phyloP scores from a whole-genome alignment of 2,888 invertebrate species.

The Cantharis nigra region DNA sequence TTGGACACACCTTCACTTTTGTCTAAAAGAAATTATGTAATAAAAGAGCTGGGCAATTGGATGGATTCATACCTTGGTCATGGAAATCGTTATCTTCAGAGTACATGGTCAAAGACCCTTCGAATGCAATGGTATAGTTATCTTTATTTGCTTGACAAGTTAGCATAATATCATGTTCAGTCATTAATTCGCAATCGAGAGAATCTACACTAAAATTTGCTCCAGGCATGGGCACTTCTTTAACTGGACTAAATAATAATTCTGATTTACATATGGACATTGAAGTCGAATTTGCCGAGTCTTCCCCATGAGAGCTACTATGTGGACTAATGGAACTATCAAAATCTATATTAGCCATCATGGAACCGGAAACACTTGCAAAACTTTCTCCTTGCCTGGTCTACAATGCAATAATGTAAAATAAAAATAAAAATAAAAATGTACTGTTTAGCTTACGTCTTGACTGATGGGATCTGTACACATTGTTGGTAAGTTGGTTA shows the following conservation, averaged over 20 bases:
- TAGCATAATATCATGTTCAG: slow-evolving; percentile 83
- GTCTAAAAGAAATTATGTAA: slow-evolving; percentile 34
- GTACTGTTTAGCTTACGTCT: slow-evolving; percentile 47
- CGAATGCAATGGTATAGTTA: slow-evolving; percentile 94
- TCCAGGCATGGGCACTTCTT: slow-evolving; percentile 74
- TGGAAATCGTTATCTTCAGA: slow-evolving; percentile 82
- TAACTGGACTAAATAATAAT: slow-evolving; percentile 86
- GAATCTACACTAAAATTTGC: slow-evolving; percentile 88
- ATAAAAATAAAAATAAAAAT: not conserved
- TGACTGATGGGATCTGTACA: slow-evolving; percentile 58
- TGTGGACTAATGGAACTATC: slow-evolving; percentile 76
- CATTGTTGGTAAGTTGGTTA: slow-evolving; percentile 77
- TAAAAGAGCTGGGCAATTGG: not conserved
- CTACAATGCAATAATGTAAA: not conserved
- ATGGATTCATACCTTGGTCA: slow-evolving; percentile 50
- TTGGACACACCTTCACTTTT: slow-evolving; percentile 45
- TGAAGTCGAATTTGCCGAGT: slow-evolving; percentile 75
- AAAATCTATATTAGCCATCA: slow-evolving; percentile 80
- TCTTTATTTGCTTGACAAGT: slow-evolving; percentile 92
- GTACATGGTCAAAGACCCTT: slow-evolving; percentile 83
- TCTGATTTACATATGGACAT: slow-evolving; percentile 93
- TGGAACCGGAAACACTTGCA: slow-evolving; percentile 79
- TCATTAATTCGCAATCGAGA: slow-evolving; percentile 81
- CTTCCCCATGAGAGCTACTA: slow-evolving; percentile 78
- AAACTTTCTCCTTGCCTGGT: slow-evolving; percentile 75